Conservation (phyloP, 2,888 invertebrate species). For the Artemia sinica region DNA sequence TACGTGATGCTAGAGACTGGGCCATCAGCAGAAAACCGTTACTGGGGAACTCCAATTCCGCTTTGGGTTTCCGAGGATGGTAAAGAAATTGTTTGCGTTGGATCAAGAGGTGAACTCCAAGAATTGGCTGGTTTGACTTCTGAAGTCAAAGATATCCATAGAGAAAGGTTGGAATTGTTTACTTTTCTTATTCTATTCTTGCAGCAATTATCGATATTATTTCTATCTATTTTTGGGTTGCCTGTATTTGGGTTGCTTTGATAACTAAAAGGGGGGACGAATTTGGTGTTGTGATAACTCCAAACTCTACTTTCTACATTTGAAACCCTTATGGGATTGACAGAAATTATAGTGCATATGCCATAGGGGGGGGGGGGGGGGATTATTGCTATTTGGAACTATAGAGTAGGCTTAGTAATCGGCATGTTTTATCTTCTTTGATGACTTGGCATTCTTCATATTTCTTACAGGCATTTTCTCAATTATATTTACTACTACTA, state of each 20-base stretch:
- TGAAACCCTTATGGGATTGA: too few relatives aligned
- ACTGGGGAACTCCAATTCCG: conserved; percentile 99
- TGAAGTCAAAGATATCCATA: conserved; percentile 66
- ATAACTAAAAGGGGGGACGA: too few relatives aligned
- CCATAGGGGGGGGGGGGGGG: too few relatives aligned
- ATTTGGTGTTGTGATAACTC: too few relatives aligned
- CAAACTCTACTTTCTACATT: too few relatives aligned
- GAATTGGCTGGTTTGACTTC: conserved; percentile 49
- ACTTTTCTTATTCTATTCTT: background rate
- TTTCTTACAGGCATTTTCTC: too few relatives aligned
- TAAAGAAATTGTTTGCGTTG: conserved; percentile 81
- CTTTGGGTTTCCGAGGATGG: conserved; percentile 84
- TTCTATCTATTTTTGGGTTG: conserved; percentile 8
- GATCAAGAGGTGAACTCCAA: conserved; percentile 78
- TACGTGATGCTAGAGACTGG: conserved; percentile 93
- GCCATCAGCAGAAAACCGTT: conserved; percentile 90
- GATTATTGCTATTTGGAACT: too few relatives aligned
- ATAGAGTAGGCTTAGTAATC: too few relatives aligned
- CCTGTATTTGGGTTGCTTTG: background rate
- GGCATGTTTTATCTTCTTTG: too few relatives aligned
- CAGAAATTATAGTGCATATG: too few relatives aligned
- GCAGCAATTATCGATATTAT: conserved; percentile 18
- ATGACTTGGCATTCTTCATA: too few relatives aligned
- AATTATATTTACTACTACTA: too few relatives aligned
- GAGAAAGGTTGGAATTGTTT: conserved; percentile 45